These are phyloP conservation scores for Aphaenogaster ashmeadi DNA, from an alignment of 1,140 invertebrate species.

Conservation along the genomic window DNA sequence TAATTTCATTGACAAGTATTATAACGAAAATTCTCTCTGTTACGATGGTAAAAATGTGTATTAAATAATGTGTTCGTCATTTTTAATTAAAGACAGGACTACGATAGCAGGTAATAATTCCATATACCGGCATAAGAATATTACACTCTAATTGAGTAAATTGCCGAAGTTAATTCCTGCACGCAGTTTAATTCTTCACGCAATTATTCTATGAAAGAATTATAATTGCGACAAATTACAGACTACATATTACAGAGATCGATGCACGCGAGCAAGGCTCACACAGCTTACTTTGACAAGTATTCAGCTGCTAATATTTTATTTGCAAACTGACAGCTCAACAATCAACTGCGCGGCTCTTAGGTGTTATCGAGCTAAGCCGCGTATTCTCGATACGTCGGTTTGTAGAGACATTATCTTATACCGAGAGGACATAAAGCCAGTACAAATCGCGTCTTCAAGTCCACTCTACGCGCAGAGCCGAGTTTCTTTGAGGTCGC, in stretches of 20 bases:
- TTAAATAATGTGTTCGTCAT: not conserved
- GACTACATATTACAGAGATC: not conserved
- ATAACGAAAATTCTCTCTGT: not conserved
- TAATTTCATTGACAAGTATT: not conserved
- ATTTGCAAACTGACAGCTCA: constrained; percentile 3
- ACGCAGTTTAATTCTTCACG: not conserved
- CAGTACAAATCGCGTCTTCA: not conserved
- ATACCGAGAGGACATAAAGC: not conserved
- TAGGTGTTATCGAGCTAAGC: constrained; percentile 22
- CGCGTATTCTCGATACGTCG: constrained; percentile 27
- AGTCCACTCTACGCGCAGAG: not conserved
- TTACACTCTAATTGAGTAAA: constrained; percentile 17
- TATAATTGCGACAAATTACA: constrained; percentile 15
- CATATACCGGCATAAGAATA: not conserved
- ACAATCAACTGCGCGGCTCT: constrained; percentile 32
- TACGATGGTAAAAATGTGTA: not conserved
- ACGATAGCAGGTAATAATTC: not conserved
- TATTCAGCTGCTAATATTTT: constrained; percentile 20
- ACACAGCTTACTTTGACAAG: not conserved
- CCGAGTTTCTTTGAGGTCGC: constrained; percentile 48
- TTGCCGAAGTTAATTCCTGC: not conserved
- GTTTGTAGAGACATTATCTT: constrained; percentile 58
- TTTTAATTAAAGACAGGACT: constrained; percentile 21
- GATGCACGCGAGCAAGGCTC: not conserved
- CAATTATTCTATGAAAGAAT: not conserved